Evolutionary conservation across 1,140 invertebrate genomes (phyloP), one percentile per base, ranked within the genome.

Genomic region (Pectinophora gossypiella): DNA sequence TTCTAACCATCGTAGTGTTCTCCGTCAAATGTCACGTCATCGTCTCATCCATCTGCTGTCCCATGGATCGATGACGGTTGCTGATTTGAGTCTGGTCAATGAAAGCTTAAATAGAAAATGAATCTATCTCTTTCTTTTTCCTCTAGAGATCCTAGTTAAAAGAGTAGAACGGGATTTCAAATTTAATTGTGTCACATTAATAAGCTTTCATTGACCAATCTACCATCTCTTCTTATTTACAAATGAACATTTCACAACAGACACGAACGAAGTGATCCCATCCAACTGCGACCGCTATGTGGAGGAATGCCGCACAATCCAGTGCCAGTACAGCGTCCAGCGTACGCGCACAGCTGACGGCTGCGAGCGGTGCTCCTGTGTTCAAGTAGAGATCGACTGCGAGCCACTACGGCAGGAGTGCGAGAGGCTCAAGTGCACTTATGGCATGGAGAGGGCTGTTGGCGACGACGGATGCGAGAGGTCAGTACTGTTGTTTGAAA

Each of bases 281-380:
- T n/a, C 64, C 63, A 57, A 76, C 38, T 95, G 94, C 61, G 83
- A 88, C 13, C 71, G 70, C 23, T 90, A 89, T 53, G 82, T 82
- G 19, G 87, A 90, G 12, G 89, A 93, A 64, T 95, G 94, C 59
- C 68, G 66, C 1, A 69, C 68, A 0, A 74, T 93, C 3, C 89
- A 89, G 1, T 97, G 96, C 88, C 90, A 92, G 0, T 96, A 94
- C 69, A 95, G 95, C 19, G 89, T 93, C 7, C 93, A 94, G 65
- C 90, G 90, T n/a, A 92, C 89, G 51, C 89, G 92, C 0, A 92
- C 92, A 55, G 73, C 82, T 15, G 79, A 90, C 16, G 89, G 89
- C 36, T 97, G 95, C 76, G 90, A 91, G 44, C 84, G 90, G n/a
- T 97, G 96, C 72, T 83, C 90, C 7, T 97, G 96, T 72, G 68